phyloP scores from a whole-genome alignment of 2,113 vertebrate species.

The Ursus arctos region DNA sequence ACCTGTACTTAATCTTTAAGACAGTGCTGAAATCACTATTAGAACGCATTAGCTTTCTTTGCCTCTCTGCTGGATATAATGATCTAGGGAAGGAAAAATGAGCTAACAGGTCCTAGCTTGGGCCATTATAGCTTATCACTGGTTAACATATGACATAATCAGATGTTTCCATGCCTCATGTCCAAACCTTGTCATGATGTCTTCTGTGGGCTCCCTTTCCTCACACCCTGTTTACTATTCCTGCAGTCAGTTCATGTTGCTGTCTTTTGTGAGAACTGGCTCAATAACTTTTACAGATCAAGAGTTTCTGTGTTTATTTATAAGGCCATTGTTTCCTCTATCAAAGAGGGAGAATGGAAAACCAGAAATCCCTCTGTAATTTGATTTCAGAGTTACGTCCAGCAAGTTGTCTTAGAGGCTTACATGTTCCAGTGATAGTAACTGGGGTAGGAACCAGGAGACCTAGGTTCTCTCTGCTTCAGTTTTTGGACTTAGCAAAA shows the following conservation, averaged over 20 bases:
- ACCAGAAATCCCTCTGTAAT: conserved; percentile 24
- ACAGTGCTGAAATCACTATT: conserved; percentile 32
- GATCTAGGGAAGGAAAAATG: conserved; percentile 42
- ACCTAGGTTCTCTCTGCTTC: conserved; percentile 13
- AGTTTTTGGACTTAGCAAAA: conserved; percentile 44
- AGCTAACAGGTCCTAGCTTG: conserved; percentile 26
- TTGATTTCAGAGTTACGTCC: conserved; percentile 39
- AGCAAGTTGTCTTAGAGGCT: conserved; percentile 40
- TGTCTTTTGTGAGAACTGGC: conserved; percentile 40
- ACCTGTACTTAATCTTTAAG: conserved; percentile 54
- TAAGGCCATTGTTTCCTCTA: conserved; percentile 58
- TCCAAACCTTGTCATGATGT: conserved; percentile 27
- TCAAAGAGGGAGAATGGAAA: conserved; percentile 53
- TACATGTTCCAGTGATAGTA: conserved; percentile 11
- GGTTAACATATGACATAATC: conserved; percentile 33
- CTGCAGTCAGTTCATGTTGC: neutral
- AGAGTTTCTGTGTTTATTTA: conserved; percentile 49
- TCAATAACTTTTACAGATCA: conserved; percentile 62
- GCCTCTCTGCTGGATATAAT: neutral
- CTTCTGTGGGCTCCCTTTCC: conserved; percentile 29
- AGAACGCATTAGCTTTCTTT: conserved; percentile 52
- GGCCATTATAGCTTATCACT: conserved; percentile 31
- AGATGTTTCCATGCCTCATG: neutral
- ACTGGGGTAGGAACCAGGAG: conserved; percentile 28
- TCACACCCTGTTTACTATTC: neutral